Evolutionary conservation across 2,888 invertebrate genomes (phyloP).

Genomic region (Callosobruchus maculatus): DNA sequence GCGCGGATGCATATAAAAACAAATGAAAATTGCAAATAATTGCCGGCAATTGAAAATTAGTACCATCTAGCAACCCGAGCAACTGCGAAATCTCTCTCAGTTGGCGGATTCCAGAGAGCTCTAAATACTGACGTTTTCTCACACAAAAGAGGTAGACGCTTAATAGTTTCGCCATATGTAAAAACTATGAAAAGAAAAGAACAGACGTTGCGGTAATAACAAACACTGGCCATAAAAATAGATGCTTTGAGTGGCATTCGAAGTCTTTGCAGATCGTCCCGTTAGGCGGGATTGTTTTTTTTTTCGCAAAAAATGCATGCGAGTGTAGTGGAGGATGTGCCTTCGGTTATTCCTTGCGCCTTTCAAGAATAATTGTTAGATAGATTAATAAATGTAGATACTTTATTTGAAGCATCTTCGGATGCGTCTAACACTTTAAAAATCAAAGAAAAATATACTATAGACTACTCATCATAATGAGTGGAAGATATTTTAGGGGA

Average conservation of each 20-base stretch:
- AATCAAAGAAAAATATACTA: too few species aligned
- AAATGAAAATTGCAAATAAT: not conserved
- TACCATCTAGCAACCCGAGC: not conserved
- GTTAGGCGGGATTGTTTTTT: not conserved
- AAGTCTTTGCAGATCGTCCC: not conserved
- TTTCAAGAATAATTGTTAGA: too few species aligned
- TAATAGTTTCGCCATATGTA: not conserved
- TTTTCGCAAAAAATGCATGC: not conserved
- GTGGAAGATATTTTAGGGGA: too few species aligned
- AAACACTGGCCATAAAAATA: slow-evolving; percentile 4
- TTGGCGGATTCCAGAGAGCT: not conserved
- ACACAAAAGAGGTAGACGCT: not conserved
- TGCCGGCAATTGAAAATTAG: not conserved
- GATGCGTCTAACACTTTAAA: too few species aligned
- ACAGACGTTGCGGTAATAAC: slow-evolving; percentile 3
- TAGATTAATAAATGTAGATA: too few species aligned
- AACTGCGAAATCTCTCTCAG: not conserved
- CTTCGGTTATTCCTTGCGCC: not conserved
- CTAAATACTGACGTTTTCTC: not conserved
- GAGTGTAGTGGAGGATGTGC: not conserved
- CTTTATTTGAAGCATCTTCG: too few species aligned
- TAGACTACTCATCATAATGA: too few species aligned
- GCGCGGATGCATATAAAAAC: not conserved
- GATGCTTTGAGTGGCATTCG: not conserved
- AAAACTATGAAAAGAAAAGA: not conserved